phyloP scores from a whole-genome alignment of 2,113 vertebrate species.

The Sander vitreus region DNA sequence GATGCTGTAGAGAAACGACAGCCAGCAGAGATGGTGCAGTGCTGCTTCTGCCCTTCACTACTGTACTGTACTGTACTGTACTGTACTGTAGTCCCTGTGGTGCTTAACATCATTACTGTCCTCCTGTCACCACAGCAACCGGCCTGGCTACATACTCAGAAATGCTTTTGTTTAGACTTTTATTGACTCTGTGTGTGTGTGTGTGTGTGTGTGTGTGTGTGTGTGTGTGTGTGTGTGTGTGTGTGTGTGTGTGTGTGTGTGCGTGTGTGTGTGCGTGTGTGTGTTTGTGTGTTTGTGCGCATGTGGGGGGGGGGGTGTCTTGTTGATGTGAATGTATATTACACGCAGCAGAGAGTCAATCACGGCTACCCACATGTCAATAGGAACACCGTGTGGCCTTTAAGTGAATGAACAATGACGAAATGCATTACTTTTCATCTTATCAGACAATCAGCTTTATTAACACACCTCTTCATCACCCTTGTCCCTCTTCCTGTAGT shows the following conservation, averaged over 20 bases:
- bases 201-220: too few relatives aligned
- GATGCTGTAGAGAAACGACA: conserved; percentile 20
- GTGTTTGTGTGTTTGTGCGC: conserved; percentile 4
- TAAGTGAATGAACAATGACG: conserved; percentile 70
- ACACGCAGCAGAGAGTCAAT: conserved; percentile 37
- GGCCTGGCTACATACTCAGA: conserved; percentile 61
- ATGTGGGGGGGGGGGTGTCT: background rate
- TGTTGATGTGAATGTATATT: conserved; percentile 27
- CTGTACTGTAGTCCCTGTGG: conserved; percentile 60
- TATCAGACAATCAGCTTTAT: conserved; percentile 69
- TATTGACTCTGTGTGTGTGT: conserved; percentile 37
- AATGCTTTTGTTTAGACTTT: conserved; percentile 64
- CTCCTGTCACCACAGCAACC: conserved; percentile 80
- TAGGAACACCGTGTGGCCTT: conserved; percentile 46
- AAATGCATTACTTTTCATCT: conserved; percentile 66
- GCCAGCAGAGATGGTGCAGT: conserved; percentile 53
- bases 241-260: conserved; percentile 1
- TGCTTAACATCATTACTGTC: conserved; percentile 75
- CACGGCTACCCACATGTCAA: conserved; percentile 36
- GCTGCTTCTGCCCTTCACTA: conserved; percentile 60
- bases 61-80: too few relatives aligned
- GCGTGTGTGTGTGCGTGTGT: background rate
- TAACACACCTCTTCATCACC: conserved; percentile 53
- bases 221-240: conserved; percentile 2
- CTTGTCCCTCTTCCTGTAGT: conserved; percentile 29